Conservation (phyloP, 1,140 invertebrate genomes). For the Meloidogyne chitwoodi region DNA sequence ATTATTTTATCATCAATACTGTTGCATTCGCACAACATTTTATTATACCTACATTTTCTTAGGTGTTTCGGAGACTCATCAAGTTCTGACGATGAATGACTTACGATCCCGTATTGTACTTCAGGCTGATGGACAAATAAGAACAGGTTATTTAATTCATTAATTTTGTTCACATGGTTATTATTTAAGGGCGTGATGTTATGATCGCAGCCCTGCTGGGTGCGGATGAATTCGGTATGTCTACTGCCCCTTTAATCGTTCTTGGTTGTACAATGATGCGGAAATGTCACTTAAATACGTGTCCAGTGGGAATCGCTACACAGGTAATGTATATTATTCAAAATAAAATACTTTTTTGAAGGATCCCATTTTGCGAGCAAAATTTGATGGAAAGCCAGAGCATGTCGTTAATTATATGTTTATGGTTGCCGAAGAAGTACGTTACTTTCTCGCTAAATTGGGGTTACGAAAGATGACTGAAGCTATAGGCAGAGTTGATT, state of each 20-base stretch:
- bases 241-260: constrained; percentile 91
- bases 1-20: too few species aligned
- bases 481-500: constrained; percentile 85
- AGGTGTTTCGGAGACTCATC: constrained; percentile 93
- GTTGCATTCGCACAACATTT: too few species aligned
- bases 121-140: constrained; percentile 88
- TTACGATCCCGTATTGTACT: constrained; percentile 85
- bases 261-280: constrained; percentile 99
- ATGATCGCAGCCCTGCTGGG: constrained; percentile 88
- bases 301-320: constrained; percentile 95
- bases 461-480: constrained; percentile 86
- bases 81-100: constrained; percentile 87
- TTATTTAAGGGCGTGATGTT: constrained; percentile 78
- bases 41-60: too few species aligned
- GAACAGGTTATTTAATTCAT: constrained; percentile 65
- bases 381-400: constrained; percentile 94
- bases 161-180: not conserved
- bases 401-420: constrained; percentile 96
- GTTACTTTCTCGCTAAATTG: constrained; percentile 74
- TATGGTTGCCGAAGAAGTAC: constrained; percentile 76
- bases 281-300: constrained; percentile 98
- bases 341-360: constrained; percentile 59
- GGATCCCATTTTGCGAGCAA: constrained; percentile 87
- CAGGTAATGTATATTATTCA: constrained; percentile 61
- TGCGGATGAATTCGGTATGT: constrained; percentile 89